phyloP scores from a whole-genome alignment of 1,140 invertebrate genomes.

The Drosophila ercepeae region DNA sequence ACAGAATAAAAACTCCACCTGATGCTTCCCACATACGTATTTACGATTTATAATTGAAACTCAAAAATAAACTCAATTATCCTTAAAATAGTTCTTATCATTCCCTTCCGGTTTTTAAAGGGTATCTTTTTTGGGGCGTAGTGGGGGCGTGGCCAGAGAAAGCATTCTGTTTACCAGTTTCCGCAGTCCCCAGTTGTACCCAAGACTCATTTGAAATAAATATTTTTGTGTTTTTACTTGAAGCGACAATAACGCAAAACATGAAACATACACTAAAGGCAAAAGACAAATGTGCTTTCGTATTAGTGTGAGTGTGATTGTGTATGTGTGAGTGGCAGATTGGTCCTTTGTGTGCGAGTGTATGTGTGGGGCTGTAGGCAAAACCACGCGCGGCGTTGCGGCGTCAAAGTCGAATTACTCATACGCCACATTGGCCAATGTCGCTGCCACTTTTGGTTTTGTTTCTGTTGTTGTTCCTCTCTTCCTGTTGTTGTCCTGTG shows the following conservation, averaged over 20 bases:
- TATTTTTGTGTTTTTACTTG: slow-evolving; percentile 82
- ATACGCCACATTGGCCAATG: slow-evolving; percentile 70
- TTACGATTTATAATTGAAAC: too few species aligned
- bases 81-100: background rate
- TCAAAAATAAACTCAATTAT: background rate
- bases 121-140: slow-evolving; percentile 23
- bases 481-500: background rate
- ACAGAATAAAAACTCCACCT: too few species aligned
- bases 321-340: slow-evolving; percentile 14
- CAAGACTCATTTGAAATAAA: slow-evolving; percentile 81
- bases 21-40: too few species aligned
- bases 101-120: background rate
- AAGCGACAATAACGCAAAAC: slow-evolving; percentile 80
- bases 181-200: slow-evolving; percentile 79
- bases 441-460: slow-evolving; percentile 37
- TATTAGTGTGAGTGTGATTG: slow-evolving; percentile 17
- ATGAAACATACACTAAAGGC: slow-evolving; percentile 61
- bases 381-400: slow-evolving; percentile 73
- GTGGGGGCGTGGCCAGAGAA: slow-evolving; percentile 38
- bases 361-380: slow-evolving; percentile 61
- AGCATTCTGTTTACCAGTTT: slow-evolving; percentile 75
- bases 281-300: slow-evolving; percentile 62
- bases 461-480: slow-evolving; percentile 5
- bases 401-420: slow-evolving; percentile 80
- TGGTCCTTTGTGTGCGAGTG: slow-evolving; percentile 11